A percentile compares a stretch with the other conserved stretches of the same genome.
phyloP scores from a whole-genome alignment of 2,888 invertebrate genomes.

The Tigriopus californicus region DNA sequence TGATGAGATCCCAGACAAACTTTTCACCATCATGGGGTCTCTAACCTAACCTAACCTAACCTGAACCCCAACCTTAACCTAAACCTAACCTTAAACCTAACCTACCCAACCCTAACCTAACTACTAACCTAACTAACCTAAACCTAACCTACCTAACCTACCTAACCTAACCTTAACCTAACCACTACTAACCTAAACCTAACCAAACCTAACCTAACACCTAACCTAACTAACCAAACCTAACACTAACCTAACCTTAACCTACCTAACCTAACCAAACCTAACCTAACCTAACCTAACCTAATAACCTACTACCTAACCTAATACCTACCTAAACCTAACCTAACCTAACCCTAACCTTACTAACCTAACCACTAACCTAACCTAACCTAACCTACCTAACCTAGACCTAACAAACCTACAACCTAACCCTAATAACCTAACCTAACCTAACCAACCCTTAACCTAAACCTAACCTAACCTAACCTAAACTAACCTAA shows the following conservation, averaged over 20 bases:
- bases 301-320: neutral
- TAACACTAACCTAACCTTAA: conserved; percentile 7
- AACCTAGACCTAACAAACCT: neutral
- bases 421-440: neutral
- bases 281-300: neutral
- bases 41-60: conserved; percentile 17
- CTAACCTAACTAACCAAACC: conserved; percentile 18
- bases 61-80: conserved; percentile 15
- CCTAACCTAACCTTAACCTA: neutral
- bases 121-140: conserved; percentile 6
- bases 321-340: neutral
- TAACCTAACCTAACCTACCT: neutral
- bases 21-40: too few species aligned
- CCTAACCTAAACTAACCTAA: neutral
- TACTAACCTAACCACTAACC: neutral
- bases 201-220: conserved; percentile 1
- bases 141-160: conserved; percentile 2
- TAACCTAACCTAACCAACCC: neutral
- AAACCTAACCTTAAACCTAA: conserved; percentile 18
- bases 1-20: too few species aligned
- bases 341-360: neutral
- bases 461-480: neutral
- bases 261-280: neutral
- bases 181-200: neutral
- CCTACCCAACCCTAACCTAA: conserved; percentile 4